Percentiles rank a stretch among this genome's conserved stretches.
Conservation (phyloP, 2,113 vertebrate species). For the Vombatus ursinus region DNA sequence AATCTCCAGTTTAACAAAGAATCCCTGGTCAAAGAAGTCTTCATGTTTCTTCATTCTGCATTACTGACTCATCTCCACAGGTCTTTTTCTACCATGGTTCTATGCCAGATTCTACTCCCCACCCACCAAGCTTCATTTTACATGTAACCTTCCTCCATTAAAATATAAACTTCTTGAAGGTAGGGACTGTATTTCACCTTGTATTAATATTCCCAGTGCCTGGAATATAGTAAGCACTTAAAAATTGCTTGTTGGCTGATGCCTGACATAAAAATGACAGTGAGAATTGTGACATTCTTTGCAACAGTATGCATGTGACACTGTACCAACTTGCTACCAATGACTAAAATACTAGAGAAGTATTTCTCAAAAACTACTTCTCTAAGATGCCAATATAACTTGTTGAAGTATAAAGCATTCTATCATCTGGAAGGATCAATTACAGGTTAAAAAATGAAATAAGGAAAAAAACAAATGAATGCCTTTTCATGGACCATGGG, state of each 20-base stretch:
- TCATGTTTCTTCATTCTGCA: neutral
- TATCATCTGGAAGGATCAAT: too few relatives aligned
- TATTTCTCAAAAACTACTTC: too few relatives aligned
- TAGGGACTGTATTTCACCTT: neutral
- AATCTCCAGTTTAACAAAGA: neutral
- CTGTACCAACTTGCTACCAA: too few relatives aligned
- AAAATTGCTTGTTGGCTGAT: neutral
- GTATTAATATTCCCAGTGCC: neutral
- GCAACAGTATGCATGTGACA: too few relatives aligned
- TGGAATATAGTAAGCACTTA: neutral
- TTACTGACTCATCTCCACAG: neutral
- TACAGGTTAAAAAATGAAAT: too few relatives aligned
- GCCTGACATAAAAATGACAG: too few relatives aligned
- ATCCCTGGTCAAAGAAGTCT: neutral
- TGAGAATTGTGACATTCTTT: too few relatives aligned
- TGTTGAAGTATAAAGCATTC: too few relatives aligned
- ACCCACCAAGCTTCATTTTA: neutral
- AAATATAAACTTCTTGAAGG: neutral
- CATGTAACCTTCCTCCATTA: neutral
- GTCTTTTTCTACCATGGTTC: neutral
- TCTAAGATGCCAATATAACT: too few relatives aligned
- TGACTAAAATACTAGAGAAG: too few relatives aligned
- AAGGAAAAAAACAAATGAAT: too few relatives aligned
- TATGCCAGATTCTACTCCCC: neutral
- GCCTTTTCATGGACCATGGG: too few relatives aligned